These are phyloP conservation scores for Tyria jacobaeae DNA, from an alignment of 2,888 invertebrate genomes.

Conservation along the genomic window DNA sequence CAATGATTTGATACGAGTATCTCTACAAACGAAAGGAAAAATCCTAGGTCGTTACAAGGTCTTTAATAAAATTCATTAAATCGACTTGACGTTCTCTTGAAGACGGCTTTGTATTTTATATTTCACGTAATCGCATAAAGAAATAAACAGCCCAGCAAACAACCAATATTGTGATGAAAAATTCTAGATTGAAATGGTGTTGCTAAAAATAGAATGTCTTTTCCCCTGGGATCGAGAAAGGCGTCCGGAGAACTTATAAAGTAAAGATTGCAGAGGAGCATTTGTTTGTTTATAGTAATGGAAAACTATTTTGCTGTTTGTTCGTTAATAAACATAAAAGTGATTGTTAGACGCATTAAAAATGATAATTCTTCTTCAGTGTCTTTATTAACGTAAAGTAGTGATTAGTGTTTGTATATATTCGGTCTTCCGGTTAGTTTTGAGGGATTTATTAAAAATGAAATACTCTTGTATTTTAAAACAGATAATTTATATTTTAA, in stretches of 20 bases:
- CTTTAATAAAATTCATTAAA: neutral
- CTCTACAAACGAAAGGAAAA: neutral
- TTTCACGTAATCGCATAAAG: neutral
- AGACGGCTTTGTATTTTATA: neutral
- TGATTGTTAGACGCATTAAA: neutral
- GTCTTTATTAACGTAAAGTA: no score
- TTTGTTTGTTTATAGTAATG: neutral
- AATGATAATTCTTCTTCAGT: no score
- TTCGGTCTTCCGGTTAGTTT: no score
- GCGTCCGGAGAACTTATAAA: conserved; percentile 4
- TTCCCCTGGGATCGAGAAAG: neutral
- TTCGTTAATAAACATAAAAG: neutral
- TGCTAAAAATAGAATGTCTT: neutral
- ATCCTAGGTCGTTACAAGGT: neutral
- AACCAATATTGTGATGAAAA: conserved; percentile 2
- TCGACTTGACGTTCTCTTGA: neutral
- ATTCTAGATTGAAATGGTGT: conserved; percentile 5
- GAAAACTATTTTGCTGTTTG: neutral
- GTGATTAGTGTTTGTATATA: no score
- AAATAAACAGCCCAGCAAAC: neutral
- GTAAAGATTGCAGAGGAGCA: neutral
- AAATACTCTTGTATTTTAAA: no score
- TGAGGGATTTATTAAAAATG: no score
- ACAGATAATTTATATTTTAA: no score
- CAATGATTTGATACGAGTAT: no score